phyloP scores from a whole-genome alignment of 2,888 invertebrate genomes.

The Thumatha senex region DNA sequence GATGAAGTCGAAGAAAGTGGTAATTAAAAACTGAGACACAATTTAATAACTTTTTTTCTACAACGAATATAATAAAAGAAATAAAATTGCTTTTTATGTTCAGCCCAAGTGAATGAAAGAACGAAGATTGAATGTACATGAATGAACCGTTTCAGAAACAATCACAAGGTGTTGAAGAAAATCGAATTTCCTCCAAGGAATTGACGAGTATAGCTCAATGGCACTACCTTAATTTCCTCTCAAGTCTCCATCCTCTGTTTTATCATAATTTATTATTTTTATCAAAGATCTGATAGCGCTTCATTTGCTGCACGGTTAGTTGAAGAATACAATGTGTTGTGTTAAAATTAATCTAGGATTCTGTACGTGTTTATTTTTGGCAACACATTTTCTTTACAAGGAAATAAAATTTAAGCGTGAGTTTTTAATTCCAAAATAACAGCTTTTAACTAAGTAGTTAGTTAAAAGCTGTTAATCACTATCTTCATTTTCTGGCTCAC shows the following conservation, averaged over 20 bases:
- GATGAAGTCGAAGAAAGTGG: neutral
- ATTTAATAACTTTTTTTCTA: too few species aligned
- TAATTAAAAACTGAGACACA: neutral
- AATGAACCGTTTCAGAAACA: constrained; percentile 34
- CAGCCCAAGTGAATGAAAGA: constrained; percentile 24
- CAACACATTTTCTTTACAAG: too few species aligned
- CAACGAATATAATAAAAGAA: neutral
- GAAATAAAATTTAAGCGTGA: too few species aligned
- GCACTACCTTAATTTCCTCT: constrained; percentile 22
- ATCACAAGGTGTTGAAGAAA: constrained; percentile 36
- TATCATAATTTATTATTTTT: constrained; percentile 16
- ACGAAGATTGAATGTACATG: constrained; percentile 32
- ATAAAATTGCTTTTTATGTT: neutral
- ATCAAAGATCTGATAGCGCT: neutral
- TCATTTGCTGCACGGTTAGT: neutral
- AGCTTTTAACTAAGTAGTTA: too few species aligned
- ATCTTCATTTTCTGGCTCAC: too few species aligned
- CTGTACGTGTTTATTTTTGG: too few species aligned
- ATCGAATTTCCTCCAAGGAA: constrained; percentile 40
- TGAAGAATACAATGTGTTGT: neutral
- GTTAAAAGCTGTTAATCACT: too few species aligned
- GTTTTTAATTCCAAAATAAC: too few species aligned
- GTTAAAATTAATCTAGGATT: too few species aligned
- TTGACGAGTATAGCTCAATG: constrained; percentile 37
- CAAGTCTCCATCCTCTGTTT: constrained; percentile 12